These are phyloP conservation scores for Clistopyga incitator DNA, from an alignment of 2,888 invertebrate species.

Conservation along the genomic window DNA sequence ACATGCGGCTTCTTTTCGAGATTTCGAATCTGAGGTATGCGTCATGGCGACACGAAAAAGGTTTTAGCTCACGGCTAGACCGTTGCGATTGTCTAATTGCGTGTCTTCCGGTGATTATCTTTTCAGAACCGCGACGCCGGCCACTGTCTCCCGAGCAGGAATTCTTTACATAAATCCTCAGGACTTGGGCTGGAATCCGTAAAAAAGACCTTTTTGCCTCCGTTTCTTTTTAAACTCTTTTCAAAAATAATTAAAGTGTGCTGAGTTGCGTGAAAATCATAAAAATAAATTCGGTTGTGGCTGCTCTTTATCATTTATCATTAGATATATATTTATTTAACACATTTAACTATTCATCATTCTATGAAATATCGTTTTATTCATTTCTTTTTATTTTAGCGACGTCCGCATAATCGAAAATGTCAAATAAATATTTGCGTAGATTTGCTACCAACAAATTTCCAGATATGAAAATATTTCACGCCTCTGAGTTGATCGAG, in stretches of 20 bases:
- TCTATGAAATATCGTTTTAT: too few relatives aligned
- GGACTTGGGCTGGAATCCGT: conserved; percentile 98
- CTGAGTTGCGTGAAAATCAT: too few relatives aligned
- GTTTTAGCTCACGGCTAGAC: conserved; percentile 21
- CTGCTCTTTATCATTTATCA: too few relatives aligned
- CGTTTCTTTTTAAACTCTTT: not conserved
- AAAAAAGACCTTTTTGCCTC: conserved; percentile 83
- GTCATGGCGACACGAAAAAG: conserved; percentile 30
- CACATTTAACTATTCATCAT: too few relatives aligned
- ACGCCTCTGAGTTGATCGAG: too few relatives aligned
- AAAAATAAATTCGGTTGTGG: not conserved
- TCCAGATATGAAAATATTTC: too few relatives aligned
- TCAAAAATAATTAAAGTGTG: too few relatives aligned
- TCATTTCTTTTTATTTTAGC: too few relatives aligned
- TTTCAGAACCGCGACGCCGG: conserved; percentile 94
- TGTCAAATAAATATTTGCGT: too few relatives aligned
- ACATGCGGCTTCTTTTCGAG: conserved; percentile 97
- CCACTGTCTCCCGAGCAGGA: conserved; percentile 97
- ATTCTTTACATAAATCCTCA: conserved; percentile 97
- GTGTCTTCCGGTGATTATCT: conserved; percentile 43
- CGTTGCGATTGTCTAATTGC: conserved; percentile 30
- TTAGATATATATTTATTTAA: too few relatives aligned
- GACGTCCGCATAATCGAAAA: too few relatives aligned
- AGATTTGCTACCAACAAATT: too few relatives aligned
- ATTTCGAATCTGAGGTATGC: conserved; percentile 90